phyloP scores from a whole-genome alignment of 2,888 invertebrate species.

The Melanotus villosus region DNA sequence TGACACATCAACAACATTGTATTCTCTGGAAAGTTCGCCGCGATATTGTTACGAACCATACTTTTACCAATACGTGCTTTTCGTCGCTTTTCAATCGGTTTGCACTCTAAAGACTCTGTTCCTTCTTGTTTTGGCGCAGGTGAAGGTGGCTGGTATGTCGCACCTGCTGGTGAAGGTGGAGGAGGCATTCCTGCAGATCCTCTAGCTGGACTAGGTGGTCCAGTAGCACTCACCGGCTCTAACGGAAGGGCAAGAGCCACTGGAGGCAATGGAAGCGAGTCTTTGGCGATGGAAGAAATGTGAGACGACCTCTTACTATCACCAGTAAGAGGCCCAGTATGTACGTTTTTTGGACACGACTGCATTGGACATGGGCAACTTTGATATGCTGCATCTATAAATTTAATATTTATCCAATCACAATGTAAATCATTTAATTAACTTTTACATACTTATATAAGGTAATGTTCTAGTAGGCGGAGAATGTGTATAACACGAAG shows the following conservation, averaged over 20 bases:
- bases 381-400: conserved; percentile 73
- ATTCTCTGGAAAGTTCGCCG: conserved; percentile 69
- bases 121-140: conserved; percentile 57
- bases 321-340: conserved; percentile 98
- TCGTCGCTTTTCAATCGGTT: conserved; percentile 64
- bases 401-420: conserved; percentile 43
- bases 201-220: conserved; percentile 79
- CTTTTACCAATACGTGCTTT: conserved; percentile 76
- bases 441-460: conserved; percentile 73
- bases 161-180: conserved; percentile 72
- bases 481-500: conserved; percentile 72
- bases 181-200: conserved; percentile 79
- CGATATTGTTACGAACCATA: conserved; percentile 77
- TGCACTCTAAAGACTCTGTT: conserved; percentile 57
- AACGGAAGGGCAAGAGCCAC: conserved; percentile 70
- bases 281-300: conserved; percentile 65
- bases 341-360: conserved; percentile 98
- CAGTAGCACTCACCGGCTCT: conserved; percentile 70
- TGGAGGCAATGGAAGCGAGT: conserved; percentile 66
- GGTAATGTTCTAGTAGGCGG: conserved; percentile 76
- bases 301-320: conserved; percentile 81
- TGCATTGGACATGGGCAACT: conserved; percentile 92
- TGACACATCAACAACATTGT: conserved; percentile 70
- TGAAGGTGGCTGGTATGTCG: conserved; percentile 66
- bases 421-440: neutral